A percentile compares a stretch with the other conserved stretches of the same genome.
These are phyloP conservation scores for Dexiosoma caninum DNA, from an alignment of 2,888 invertebrate species.

Conservation along the genomic window DNA sequence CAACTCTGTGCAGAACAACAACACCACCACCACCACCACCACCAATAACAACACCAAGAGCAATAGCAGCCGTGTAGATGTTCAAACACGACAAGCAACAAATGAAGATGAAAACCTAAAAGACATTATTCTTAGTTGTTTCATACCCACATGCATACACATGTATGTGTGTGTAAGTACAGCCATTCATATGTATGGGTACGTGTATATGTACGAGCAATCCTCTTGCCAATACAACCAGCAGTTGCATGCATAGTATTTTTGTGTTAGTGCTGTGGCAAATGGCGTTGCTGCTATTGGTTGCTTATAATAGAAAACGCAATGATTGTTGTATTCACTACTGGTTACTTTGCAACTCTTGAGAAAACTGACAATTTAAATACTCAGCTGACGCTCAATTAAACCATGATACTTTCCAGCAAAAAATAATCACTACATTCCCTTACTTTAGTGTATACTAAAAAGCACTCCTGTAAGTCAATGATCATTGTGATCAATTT, in stretches of 20 bases:
- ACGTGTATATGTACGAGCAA: not conserved
- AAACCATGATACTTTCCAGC: too few relatives aligned
- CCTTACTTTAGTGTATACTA: too few relatives aligned
- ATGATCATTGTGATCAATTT: too few relatives aligned
- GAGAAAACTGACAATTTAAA: not conserved
- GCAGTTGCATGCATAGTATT: not conserved
- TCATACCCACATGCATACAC: not conserved
- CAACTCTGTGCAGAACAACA: not conserved
- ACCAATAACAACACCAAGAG: too few relatives aligned
- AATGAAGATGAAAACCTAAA: constrained; percentile 57
- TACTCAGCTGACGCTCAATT: not conserved
- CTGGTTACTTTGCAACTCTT: not conserved
- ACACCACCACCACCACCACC: too few relatives aligned
- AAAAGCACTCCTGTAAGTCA: too few relatives aligned
- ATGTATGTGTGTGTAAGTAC: too few relatives aligned
- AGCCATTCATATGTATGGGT: too few relatives aligned
- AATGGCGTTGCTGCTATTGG: not conserved
- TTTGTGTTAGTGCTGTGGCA: constrained; percentile 4
- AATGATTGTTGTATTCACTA: not conserved
- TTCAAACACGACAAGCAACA: constrained; percentile 50
- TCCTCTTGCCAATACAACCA: constrained; percentile 3
- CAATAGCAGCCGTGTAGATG: not conserved
- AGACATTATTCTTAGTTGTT: constrained; percentile 52
- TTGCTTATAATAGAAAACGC: not conserved
- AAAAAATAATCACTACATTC: too few relatives aligned